These are phyloP conservation scores for Eutrigla gurnardus DNA, from an alignment of 2,797 vertebrate genomes.

Conservation along the genomic window DNA sequence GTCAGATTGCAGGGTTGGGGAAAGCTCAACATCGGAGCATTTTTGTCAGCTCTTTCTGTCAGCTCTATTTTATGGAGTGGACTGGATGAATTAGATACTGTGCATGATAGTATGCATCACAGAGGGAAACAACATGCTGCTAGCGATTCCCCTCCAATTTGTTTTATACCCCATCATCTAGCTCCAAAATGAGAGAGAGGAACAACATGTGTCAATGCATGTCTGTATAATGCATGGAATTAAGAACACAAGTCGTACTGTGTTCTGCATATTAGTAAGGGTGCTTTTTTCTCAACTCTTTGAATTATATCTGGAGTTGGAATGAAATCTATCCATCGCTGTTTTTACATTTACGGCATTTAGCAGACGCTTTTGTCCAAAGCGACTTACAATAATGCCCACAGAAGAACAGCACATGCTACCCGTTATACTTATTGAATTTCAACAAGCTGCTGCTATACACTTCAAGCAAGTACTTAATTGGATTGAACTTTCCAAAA, in stretches of 20 bases:
- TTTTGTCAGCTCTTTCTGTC: conserved; percentile 33
- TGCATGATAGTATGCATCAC: conserved; percentile 31
- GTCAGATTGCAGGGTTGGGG: conserved; percentile 15
- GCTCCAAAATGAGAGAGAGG: neutral
- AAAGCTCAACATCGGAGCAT: neutral
- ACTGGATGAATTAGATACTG: conserved; percentile 23
- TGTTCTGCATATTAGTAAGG: neutral
- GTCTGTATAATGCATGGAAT: conserved; percentile 4
- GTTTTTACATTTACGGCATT: too few species aligned
- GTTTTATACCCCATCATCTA: conserved; percentile 41
- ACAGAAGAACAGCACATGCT: neutral
- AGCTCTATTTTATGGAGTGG: conserved; percentile 15
- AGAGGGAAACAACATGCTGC: conserved; percentile 21
- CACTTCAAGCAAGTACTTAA: conserved; percentile 17
- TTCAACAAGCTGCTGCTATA: conserved; percentile 10
- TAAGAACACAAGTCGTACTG: conserved; percentile 15
- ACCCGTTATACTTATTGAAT: neutral
- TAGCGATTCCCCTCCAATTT: conserved; percentile 33
- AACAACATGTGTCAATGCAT: conserved; percentile 19
- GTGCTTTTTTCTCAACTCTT: neutral
- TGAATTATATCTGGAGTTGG: neutral
- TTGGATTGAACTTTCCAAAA: conserved; percentile 22
- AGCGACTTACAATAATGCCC: too few species aligned
- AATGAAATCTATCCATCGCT: neutral
- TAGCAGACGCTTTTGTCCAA: too few species aligned